Conservation (phyloP, 2,888 invertebrate genomes). For the Apotomis betuletana region DNA sequence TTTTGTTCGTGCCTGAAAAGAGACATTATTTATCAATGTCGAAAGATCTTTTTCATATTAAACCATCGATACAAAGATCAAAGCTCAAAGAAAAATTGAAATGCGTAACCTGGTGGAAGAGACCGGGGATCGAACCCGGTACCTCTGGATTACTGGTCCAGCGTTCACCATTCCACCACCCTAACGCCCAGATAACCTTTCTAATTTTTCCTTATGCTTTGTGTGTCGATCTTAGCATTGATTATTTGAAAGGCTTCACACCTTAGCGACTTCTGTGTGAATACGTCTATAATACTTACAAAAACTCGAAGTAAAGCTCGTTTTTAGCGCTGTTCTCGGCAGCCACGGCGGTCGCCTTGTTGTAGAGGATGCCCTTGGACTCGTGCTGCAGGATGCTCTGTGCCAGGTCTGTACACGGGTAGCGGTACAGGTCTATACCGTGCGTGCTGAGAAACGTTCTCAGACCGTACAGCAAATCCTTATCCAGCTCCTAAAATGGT, state of each 20-base stretch:
- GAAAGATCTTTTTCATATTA: no score
- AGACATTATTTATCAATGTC: neutral
- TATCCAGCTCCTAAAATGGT: conserved; percentile 71
- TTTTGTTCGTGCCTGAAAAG: conserved; percentile 74
- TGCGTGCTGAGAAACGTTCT: conserved; percentile 85
- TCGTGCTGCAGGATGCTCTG: conserved; percentile 88
- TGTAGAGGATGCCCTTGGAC: conserved; percentile 82
- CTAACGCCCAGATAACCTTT: no score
- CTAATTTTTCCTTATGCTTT: no score
- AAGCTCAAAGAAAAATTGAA: no score
- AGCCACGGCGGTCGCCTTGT: conserved; percentile 82
- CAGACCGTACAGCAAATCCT: conserved; percentile 78
- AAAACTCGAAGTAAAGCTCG: conserved; percentile 85
- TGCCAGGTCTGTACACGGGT: conserved; percentile 85
- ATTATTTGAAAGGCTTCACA: no score
- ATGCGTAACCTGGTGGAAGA: no score
- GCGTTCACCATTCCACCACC: no score
- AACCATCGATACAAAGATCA: no score
- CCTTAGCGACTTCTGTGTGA: neutral
- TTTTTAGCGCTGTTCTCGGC: conserved; percentile 69
- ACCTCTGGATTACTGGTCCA: no score
- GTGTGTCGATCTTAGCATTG: no score
- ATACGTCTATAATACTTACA: conserved; percentile 65
- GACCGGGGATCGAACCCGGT: no score
- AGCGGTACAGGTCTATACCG: conserved; percentile 85